A percentile compares a stretch with the other conserved stretches of the same genome.
phyloP scores from a whole-genome alignment of 1,140 invertebrate species.

The Caenorhabditis latens region DNA sequence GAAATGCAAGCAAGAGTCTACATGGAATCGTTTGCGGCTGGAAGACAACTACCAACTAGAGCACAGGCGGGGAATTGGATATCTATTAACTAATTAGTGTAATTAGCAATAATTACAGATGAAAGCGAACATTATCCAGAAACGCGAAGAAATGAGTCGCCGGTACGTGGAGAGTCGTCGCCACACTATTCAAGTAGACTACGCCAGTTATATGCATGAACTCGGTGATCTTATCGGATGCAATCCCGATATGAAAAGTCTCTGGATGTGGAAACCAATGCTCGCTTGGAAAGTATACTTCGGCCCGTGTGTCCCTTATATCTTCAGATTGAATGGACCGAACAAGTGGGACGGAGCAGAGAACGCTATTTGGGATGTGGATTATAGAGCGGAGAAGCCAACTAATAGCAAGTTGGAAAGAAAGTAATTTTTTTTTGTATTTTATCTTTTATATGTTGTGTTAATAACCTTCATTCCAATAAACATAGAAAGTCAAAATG shows the following conservation, averaged over 20 bases:
- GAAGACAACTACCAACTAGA: conserved; percentile 57
- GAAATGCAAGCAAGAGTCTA: conserved; percentile 72
- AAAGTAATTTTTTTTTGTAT: neutral
- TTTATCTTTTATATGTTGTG: too few relatives aligned
- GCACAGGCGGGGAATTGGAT: neutral
- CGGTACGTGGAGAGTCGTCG: conserved; percentile 68
- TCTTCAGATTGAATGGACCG: conserved; percentile 79
- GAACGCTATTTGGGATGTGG: conserved; percentile 73
- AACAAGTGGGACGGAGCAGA: conserved; percentile 78
- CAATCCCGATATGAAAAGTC: conserved; percentile 73
- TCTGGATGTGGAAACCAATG: conserved; percentile 74
- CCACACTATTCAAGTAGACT: conserved; percentile 77
- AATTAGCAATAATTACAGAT: conserved; percentile 3
- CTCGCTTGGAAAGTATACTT: conserved; percentile 74
- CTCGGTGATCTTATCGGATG: conserved; percentile 78
- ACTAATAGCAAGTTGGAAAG: conserved; percentile 21
- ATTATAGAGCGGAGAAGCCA: conserved; percentile 4
- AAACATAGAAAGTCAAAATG: too few relatives aligned
- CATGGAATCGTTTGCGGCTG: conserved; percentile 65
- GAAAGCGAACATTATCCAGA: conserved; percentile 61
- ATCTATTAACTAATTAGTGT: neutral
- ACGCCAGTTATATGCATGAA: conserved; percentile 78
- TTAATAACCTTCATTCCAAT: too few relatives aligned
- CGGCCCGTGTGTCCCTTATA: conserved; percentile 74
- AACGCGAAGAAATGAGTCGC: conserved; percentile 57